Evolutionary conservation across 2,113 vertebrate genomes (phyloP).

Genomic region (Callopanchax toddi): DNA sequence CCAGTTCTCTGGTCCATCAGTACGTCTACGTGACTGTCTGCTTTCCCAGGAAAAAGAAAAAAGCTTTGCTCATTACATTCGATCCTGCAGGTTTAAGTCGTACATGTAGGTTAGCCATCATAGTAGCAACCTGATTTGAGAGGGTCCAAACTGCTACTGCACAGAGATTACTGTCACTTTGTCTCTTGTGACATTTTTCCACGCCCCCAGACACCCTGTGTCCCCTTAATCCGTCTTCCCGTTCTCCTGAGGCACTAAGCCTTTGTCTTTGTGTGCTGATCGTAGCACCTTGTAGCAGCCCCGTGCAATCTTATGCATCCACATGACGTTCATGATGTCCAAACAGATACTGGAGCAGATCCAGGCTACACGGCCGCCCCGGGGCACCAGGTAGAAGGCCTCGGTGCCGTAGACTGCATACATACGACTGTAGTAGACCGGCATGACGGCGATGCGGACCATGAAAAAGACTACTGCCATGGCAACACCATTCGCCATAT

Average conservation of each 20-base stretch:
- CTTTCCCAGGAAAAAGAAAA: constrained; percentile 1
- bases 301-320: constrained; percentile 96
- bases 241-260: constrained; percentile 81
- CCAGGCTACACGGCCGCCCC: constrained; percentile 87
- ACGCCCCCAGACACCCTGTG: constrained; percentile 3
- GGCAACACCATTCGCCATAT: constrained; percentile 92
- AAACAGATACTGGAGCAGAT: constrained; percentile 87
- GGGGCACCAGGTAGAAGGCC: constrained; percentile 85
- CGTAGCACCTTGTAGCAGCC: constrained; percentile 91
- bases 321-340: constrained; percentile 97
- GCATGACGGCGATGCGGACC: constrained; percentile 91
- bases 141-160: constrained; percentile 30
- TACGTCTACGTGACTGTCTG: constrained; percentile 23
- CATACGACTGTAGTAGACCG: constrained; percentile 86
- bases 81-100: constrained; percentile 16
- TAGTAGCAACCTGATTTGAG: constrained; percentile 11
- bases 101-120: constrained; percentile 10
- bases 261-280: constrained; percentile 78
- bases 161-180: constrained; percentile 12
- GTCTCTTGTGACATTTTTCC: constrained; percentile 17
- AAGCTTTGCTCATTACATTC: constrained; percentile 34
- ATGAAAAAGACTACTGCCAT: constrained; percentile 94
- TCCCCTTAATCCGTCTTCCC: constrained; percentile 86
- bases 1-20: constrained; percentile 46
- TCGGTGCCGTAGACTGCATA: constrained; percentile 89